These are phyloP conservation scores for Drosophila nr. perissopoda DNA, from an alignment of 2,888 invertebrate genomes.

Conservation along the genomic window DNA sequence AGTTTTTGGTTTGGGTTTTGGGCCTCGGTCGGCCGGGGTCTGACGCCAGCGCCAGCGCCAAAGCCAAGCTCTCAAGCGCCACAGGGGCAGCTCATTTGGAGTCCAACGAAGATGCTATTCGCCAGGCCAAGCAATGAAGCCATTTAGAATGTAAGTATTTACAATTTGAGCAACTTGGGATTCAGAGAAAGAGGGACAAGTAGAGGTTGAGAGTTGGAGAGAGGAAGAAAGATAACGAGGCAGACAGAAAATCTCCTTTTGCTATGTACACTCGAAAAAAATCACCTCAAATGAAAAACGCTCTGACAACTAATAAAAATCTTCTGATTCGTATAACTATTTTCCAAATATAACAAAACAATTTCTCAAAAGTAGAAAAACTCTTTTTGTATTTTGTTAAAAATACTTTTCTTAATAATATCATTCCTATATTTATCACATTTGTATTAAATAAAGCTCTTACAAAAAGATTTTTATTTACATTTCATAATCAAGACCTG, in stretches of 20 bases:
- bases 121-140: slow-evolving; percentile 55
- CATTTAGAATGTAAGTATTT: slow-evolving; percentile 53
- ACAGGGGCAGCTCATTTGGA: slow-evolving; percentile 46
- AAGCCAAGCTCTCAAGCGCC: slow-evolving; percentile 29
- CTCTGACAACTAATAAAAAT: not conserved
- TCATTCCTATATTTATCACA: not conserved
- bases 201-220: not conserved
- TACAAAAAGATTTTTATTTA: not conserved
- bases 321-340: not conserved
- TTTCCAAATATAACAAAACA: not conserved
- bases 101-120: slow-evolving; percentile 53
- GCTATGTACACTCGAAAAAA: not conserved
- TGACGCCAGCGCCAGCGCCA: slow-evolving; percentile 19
- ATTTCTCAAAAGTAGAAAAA: not conserved
- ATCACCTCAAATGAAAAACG: no score
- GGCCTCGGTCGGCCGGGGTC: slow-evolving; percentile 14
- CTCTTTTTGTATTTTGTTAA: no score
- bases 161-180: slow-evolving; percentile 2
- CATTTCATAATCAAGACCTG: not conserved
- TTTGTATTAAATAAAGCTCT: not conserved
- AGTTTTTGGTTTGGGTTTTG: slow-evolving; percentile 6
- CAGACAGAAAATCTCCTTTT: not conserved
- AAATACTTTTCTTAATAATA: no score
- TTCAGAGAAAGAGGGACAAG: not conserved
- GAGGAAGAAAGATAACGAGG: not conserved